Evolutionary conservation across 2,797 vertebrate genomes (phyloP).

Genomic region (Coranthus polyacanthus): DNA sequence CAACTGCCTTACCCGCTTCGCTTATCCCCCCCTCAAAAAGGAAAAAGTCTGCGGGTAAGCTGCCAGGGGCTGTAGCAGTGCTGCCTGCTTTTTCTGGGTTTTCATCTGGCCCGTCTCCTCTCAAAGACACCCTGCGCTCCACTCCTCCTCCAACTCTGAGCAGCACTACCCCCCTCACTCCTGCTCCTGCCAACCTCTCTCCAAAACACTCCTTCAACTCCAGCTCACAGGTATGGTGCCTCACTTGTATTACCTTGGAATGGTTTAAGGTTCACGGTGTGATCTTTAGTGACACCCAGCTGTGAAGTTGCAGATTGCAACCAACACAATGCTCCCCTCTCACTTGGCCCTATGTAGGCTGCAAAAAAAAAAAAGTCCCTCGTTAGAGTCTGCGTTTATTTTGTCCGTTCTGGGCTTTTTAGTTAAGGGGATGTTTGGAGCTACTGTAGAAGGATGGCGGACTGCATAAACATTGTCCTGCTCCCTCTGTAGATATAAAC

Average conservation of each 20-base stretch:
- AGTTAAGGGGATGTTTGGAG: too few species aligned
- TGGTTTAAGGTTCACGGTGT: background rate
- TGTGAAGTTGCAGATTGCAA: too few species aligned
- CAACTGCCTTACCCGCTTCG: slow-evolving; percentile 86
- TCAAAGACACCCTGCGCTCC: slow-evolving; percentile 90
- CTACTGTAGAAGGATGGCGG: too few species aligned
- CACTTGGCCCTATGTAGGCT: too few species aligned
- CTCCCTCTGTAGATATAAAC: too few species aligned
- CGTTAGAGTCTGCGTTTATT: too few species aligned
- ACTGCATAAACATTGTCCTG: too few species aligned
- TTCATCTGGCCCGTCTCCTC: slow-evolving; percentile 83
- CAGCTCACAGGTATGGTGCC: slow-evolving; percentile 82
- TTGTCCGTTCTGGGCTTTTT: too few species aligned
- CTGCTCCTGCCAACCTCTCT: slow-evolving; percentile 85
- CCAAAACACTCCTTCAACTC: slow-evolving; percentile 91
- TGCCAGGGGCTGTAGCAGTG: slow-evolving; percentile 89
- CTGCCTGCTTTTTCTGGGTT: slow-evolving; percentile 81
- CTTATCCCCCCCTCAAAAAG: slow-evolving; percentile 94
- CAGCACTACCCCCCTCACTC: slow-evolving; percentile 58
- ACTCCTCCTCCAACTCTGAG: slow-evolving; percentile 84
- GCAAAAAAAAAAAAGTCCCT: too few species aligned
- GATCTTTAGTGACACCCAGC: too few species aligned
- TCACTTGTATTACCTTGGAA: background rate
- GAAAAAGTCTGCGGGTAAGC: slow-evolving; percentile 85
- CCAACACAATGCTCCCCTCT: too few species aligned